Evolutionary conservation across 2,113 vertebrate species (phyloP).

Genomic region (Clupea harengus): DNA sequence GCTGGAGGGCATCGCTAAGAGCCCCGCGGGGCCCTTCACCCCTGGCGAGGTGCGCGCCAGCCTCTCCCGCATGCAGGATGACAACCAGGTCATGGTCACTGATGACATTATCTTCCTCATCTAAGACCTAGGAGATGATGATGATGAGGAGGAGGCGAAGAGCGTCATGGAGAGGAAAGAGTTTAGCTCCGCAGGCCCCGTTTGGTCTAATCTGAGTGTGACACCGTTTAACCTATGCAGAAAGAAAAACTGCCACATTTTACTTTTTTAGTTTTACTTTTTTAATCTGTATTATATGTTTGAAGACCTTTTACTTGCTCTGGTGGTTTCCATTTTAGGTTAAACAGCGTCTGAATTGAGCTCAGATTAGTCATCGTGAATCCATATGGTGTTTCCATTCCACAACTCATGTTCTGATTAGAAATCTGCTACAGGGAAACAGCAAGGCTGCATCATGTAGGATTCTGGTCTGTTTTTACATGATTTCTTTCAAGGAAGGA

Average conservation of each 20-base stretch:
- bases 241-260: not conserved
- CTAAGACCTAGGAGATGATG: constrained; percentile 56
- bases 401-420: not conserved
- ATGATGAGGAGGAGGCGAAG: not conserved
- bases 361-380: not conserved
- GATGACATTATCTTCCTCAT: constrained; percentile 96
- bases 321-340: not conserved
- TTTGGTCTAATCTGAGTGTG: not conserved
- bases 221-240: not conserved
- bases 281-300: not conserved
- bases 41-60: constrained; percentile 77
- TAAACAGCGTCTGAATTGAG: not conserved
- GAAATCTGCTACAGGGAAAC: not conserved
- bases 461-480: not conserved
- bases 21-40: constrained; percentile 70
- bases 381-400: not conserved
- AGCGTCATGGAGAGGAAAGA: not conserved
- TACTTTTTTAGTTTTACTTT: not conserved
- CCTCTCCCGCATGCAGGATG: constrained; percentile 86
- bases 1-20: constrained; percentile 79
- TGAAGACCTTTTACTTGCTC: not conserved
- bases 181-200: not conserved
- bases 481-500: not conserved
- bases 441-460: not conserved
- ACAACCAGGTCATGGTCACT: constrained; percentile 96